Base-by-base conservation (phyloP, 2,888 invertebrate genomes). In the Bombyx huttoni region DNA sequence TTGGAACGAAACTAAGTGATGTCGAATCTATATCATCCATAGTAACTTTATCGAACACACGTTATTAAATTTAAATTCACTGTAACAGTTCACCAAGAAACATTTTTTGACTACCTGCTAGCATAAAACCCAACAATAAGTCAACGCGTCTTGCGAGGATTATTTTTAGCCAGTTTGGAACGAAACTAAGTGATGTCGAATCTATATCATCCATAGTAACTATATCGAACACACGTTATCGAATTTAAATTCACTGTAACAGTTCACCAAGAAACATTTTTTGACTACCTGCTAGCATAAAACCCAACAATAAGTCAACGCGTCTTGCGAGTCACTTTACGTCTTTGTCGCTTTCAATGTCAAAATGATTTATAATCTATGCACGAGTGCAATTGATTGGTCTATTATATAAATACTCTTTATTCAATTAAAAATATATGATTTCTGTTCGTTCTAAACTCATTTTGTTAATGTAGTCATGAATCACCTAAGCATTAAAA, bases 161-260 rank as follows among this genome's bases (percentile, higher is more conserved):
- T 9, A 58, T 57, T 35, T 61, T 54, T 46, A 67, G 53, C 70
- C 71, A 71, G 40, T 65, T 58, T 12, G 59, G 52, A 14, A 53
- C 51, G 33, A 57, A 49, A 52, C 52, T 56, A 46, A 51, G 46
- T 9, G 34, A 46, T 47, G 49, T 46, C 24, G 51, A 48, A 46
- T 49, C 24, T 12, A 52, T 45, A 1, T 55, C 40, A 48, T 53
- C 54, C 58, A 61, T 62, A 49, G 53, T 40, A 40, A 40, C 9
- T 12, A 6, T 40, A 40, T 40, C 7, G 40, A 40, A 40, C 40
- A 40, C 40, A 7, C 40, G 40, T 10, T 12, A 40, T 12, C 40
- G 3, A 40, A 12, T 40, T 40, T 3, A 40, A 5, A 40, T 12
- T 40, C 40, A 40, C 40, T 6, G 12, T 40, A 12, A 10, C 9